Evolutionary conservation across 2,888 invertebrate species (phyloP).

Genomic region (Chromoteleia sp.): DNA sequence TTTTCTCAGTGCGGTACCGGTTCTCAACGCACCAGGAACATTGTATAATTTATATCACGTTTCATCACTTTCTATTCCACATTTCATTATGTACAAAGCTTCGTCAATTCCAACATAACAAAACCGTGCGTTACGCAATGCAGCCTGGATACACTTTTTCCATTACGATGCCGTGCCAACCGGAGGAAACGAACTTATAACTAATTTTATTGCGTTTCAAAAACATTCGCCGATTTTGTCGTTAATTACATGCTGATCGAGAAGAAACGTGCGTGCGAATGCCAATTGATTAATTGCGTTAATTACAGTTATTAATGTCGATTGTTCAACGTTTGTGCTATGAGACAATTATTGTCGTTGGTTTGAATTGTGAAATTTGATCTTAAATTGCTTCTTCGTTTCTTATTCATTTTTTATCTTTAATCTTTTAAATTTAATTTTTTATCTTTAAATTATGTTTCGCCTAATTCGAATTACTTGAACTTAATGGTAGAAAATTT

Average conservation of each 20-base stretch:
- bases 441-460: too few relatives aligned
- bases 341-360: too few relatives aligned
- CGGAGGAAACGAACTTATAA: constrained; percentile 36
- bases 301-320: not conserved
- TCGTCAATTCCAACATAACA: constrained; percentile 64
- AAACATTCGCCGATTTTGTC: constrained; percentile 19
- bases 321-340: not conserved
- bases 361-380: too few relatives aligned
- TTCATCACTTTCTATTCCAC: constrained; percentile 67
- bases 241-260: constrained; percentile 14
- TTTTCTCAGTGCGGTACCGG: constrained; percentile 63
- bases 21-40: constrained; percentile 64
- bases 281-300: constrained; percentile 10
- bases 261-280: constrained; percentile 6
- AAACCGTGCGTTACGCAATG: constrained; percentile 59
- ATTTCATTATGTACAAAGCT: constrained; percentile 68
- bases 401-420: too few relatives aligned
- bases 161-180: constrained; percentile 34
- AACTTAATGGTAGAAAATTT: too few relatives aligned
- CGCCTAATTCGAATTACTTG: too few relatives aligned
- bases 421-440: too few relatives aligned
- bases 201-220: constrained; percentile 42
- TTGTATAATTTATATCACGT: constrained; percentile 67
- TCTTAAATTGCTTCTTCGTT: too few relatives aligned
- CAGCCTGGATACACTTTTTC: constrained; percentile 56